phyloP scores from a whole-genome alignment of 2,113 vertebrate genomes.

The Perognathus longimembris region DNA sequence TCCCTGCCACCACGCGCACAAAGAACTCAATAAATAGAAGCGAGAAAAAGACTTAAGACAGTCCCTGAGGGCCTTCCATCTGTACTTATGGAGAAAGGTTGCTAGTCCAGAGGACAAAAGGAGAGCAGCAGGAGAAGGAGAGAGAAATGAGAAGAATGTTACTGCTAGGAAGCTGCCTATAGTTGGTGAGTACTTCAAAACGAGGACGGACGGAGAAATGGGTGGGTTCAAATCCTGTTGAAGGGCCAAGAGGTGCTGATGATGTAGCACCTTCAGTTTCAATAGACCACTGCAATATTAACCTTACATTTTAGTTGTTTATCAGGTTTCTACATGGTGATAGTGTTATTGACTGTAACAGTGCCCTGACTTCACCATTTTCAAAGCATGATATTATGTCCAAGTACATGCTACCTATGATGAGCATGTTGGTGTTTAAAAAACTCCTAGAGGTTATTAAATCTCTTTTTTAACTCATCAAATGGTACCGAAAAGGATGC shows the following conservation, averaged over 20 bases:
- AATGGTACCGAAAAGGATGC: conserved; percentile 38
- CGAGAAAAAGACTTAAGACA: background rate
- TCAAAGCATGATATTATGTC: background rate
- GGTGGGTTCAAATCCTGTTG: background rate
- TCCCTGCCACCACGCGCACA: no score
- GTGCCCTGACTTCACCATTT: background rate
- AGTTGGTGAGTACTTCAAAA: background rate
- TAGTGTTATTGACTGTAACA: background rate
- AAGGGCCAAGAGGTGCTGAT: background rate
- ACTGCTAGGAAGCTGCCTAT: fast-evolving
- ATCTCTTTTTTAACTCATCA: conserved; percentile 32
- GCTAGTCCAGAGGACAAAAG: background rate
- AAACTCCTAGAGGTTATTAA: conserved; percentile 44
- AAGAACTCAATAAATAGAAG: no score
- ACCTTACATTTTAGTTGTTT: background rate
- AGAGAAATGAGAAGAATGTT: background rate
- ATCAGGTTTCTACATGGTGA: background rate
- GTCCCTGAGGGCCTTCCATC: background rate
- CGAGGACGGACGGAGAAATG: fast-evolving
- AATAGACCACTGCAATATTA: background rate
- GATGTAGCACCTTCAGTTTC: background rate
- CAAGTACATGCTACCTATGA: background rate
- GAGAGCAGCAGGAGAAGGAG: background rate
- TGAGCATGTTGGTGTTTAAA: background rate
- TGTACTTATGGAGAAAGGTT: background rate